Evolutionary conservation across 2,113 vertebrate genomes (phyloP).

Genomic region (Carollia perspicillata): DNA sequence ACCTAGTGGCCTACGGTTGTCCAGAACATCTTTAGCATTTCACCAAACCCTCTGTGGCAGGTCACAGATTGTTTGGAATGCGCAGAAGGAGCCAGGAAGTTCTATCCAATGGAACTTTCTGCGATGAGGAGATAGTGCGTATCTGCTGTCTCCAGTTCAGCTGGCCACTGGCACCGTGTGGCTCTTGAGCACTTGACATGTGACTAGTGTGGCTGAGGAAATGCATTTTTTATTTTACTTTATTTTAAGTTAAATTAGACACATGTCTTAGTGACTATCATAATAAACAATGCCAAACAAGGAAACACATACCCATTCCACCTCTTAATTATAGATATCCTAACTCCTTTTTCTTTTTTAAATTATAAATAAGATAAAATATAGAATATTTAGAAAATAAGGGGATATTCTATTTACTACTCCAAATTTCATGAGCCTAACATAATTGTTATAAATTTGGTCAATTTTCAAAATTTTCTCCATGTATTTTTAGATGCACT

Average conservation of each 20-base stretch:
- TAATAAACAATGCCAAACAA: not conserved
- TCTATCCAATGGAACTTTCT: not conserved
- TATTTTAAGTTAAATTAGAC: conserved; percentile 12
- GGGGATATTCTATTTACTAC: not conserved
- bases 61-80: not conserved
- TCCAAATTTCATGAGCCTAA: conserved; percentile 12
- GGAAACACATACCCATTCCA: not conserved
- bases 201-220: not conserved
- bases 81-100: not conserved
- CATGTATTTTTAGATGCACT: conserved; percentile 17
- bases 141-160: not conserved
- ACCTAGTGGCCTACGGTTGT: not conserved
- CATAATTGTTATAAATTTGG: not conserved
- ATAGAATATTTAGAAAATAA: conserved; percentile 6
- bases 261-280: not conserved
- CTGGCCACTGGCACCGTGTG: not conserved
- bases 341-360: not conserved
- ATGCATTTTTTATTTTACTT: not conserved
- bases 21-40: not conserved
- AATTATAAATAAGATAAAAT: not conserved
- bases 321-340: not conserved
- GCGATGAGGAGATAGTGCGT: not conserved
- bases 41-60: not conserved
- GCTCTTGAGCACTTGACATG: not conserved
- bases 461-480: not conserved